Conservation (phyloP, 1,140 invertebrate genomes). For the Drosophila lowei region DNA sequence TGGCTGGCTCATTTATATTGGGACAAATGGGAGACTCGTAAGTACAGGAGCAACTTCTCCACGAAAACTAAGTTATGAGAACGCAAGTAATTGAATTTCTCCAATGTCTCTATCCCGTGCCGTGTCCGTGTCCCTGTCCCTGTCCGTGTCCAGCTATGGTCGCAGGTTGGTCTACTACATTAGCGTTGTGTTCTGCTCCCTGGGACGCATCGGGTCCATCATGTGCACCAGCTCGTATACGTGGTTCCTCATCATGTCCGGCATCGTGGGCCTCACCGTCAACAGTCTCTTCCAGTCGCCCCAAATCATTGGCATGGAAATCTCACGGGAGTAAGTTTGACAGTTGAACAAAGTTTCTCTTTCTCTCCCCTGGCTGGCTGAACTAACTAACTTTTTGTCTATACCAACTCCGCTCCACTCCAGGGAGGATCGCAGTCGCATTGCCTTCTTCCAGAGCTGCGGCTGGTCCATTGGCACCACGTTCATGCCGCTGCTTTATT, state of each 20-base stretch:
- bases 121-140: background rate
- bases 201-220: constrained; percentile 83
- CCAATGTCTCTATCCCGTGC: constrained; percentile 6
- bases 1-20: constrained; percentile 84
- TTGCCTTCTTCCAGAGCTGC: constrained; percentile 83
- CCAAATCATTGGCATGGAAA: constrained; percentile 84
- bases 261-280: constrained; percentile 83
- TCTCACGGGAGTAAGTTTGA: constrained; percentile 81
- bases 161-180: constrained; percentile 84
- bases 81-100: constrained; percentile 69
- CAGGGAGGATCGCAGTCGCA: constrained; percentile 83
- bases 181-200: constrained; percentile 80
- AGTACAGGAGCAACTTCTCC: constrained; percentile 55
- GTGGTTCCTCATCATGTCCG: constrained; percentile 83
- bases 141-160: constrained; percentile 82
- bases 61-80: constrained; percentile 61
- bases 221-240: constrained; percentile 82
- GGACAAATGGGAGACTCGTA: constrained; percentile 85
- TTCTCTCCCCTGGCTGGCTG: background rate
- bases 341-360: constrained; percentile 35
- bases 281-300: constrained; percentile 84
- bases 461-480: constrained; percentile 85
- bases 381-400: constrained; percentile 53
- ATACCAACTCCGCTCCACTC: constrained; percentile 7
- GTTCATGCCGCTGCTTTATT: constrained; percentile 85